phyloP scores from a whole-genome alignment of 1,140 invertebrate genomes.

The Microplitis mediator region DNA sequence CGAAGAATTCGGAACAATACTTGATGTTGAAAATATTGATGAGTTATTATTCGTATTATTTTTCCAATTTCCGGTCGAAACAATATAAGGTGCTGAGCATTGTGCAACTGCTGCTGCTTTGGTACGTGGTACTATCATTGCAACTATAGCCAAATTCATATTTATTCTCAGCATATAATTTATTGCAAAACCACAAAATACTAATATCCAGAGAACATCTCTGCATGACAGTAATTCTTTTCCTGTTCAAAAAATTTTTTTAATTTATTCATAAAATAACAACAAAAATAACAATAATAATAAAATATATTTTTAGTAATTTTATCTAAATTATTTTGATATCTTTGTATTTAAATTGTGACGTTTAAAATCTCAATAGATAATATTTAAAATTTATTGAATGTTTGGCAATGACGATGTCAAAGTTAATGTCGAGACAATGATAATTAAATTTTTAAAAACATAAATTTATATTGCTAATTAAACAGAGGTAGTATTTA shows the following conservation, averaged over 20 bases:
- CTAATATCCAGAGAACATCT: slow-evolving; percentile 68
- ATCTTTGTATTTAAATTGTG: not conserved
- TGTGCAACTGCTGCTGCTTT: slow-evolving; percentile 35
- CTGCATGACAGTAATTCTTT: slow-evolving; percentile 54
- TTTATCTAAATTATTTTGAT: not conserved
- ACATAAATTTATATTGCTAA: no score
- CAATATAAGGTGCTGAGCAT: not conserved
- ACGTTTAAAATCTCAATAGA: not conserved
- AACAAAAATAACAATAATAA: no score
- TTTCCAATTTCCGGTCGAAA: not conserved
- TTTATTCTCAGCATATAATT: slow-evolving; percentile 85
- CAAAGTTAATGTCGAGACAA: no score
- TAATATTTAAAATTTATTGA: not conserved
- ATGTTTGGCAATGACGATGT: not conserved
- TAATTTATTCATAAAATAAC: not conserved
- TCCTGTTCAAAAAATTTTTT: slow-evolving; percentile 14
- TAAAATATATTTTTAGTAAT: not conserved
- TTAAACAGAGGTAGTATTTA: no score
- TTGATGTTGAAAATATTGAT: not conserved
- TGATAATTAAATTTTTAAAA: no score
- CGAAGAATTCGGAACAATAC: not conserved
- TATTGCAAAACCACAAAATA: slow-evolving; percentile 76
- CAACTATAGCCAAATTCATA: slow-evolving; percentile 84
- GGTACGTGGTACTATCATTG: slow-evolving; percentile 70
- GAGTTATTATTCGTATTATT: not conserved